These are phyloP conservation scores for Buathra laborator DNA, from an alignment of 2,888 invertebrate species.

Conservation along the genomic window DNA sequence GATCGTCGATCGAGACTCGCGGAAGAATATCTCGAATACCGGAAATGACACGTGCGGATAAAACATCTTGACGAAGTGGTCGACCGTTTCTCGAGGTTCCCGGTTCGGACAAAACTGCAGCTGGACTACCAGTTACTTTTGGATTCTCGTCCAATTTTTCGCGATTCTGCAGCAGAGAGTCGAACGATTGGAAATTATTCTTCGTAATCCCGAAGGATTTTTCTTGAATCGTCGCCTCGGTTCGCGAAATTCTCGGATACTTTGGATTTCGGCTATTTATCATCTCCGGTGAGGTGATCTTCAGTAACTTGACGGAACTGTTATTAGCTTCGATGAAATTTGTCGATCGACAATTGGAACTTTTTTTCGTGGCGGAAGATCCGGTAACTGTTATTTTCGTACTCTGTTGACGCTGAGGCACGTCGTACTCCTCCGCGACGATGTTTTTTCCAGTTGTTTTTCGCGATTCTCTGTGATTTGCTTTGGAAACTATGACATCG, in stretches of 20 bases:
- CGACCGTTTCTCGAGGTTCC: conserved; percentile 20
- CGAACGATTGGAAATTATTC: conserved; percentile 16
- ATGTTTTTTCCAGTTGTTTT: conserved; percentile 1
- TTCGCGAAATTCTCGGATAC: conserved; percentile 7
- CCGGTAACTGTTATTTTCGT: neutral
- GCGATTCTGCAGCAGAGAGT: conserved; percentile 3
- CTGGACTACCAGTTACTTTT: neutral
- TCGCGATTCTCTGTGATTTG: neutral
- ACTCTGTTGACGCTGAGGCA: neutral
- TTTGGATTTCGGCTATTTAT: neutral
- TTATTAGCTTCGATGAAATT: neutral
- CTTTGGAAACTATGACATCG: neutral
- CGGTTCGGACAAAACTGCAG: conserved; percentile 39
- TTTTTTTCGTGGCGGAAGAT: neutral
- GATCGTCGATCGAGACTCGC: neutral
- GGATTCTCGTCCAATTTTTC: neutral
- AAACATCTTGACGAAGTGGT: conserved; percentile 15
- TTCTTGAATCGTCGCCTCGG: neutral
- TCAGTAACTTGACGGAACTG: neutral
- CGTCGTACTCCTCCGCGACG: neutral
- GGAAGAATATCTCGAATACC: neutral
- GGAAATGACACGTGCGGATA: neutral
- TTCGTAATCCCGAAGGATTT: neutral
- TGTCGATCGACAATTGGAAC: conserved; percentile 18
- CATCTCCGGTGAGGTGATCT: conserved; percentile 9